These are phyloP conservation scores for Polyommatus icarus DNA, from an alignment of 2,888 invertebrate genomes.

Conservation along the genomic window DNA sequence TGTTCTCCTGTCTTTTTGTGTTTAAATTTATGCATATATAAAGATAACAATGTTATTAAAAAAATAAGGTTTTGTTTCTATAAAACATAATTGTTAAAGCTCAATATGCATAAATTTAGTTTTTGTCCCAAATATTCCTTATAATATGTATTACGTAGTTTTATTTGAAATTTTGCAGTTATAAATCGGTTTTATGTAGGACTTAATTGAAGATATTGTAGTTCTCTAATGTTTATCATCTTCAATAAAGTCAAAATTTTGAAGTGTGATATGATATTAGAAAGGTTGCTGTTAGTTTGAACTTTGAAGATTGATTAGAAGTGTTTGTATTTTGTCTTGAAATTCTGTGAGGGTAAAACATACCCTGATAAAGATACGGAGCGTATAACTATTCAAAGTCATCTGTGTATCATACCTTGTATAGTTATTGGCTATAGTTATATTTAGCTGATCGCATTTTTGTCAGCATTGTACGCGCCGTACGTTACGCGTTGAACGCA, in stretches of 20 bases:
- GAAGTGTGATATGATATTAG: slow-evolving; percentile 12
- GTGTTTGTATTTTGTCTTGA: slow-evolving; percentile 28
- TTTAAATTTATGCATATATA: not conserved
- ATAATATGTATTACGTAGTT: slow-evolving; percentile 11
- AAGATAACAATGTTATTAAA: not conserved
- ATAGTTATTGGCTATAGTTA: too few species aligned
- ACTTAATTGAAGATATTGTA: not conserved
- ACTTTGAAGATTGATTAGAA: slow-evolving; percentile 25
- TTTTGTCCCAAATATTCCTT: not conserved
- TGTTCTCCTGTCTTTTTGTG: not conserved
- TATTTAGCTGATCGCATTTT: too few species aligned
- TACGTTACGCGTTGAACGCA: too few species aligned
- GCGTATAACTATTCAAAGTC: too few species aligned
- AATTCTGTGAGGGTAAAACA: slow-evolving; percentile 20
- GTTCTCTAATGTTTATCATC: not conserved
- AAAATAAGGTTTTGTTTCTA: not conserved
- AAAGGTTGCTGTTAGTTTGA: slow-evolving; percentile 29
- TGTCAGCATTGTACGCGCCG: too few species aligned
- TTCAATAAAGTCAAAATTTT: slow-evolving; percentile 3
- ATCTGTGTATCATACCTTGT: too few species aligned
- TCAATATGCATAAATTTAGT: not conserved
- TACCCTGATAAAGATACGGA: not conserved
- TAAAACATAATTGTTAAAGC: not conserved
- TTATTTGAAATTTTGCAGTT: not conserved
- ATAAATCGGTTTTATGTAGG: not conserved